Evolutionary conservation across 92 coral and sea anemone species (phyloP).

Genomic region (Bergia puertoricense): DNA sequence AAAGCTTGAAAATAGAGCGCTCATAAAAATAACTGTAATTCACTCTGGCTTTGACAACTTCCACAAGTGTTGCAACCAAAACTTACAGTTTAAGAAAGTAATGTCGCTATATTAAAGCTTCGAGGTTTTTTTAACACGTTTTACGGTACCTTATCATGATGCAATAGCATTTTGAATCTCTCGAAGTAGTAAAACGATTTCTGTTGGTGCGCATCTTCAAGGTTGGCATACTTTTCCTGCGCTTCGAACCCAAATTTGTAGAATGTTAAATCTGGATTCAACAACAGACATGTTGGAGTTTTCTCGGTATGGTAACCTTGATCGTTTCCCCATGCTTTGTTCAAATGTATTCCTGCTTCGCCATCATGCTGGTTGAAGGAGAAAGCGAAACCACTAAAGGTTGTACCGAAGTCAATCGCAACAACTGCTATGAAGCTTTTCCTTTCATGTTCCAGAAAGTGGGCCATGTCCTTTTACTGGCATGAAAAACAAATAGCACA

Average conservation of each 20-base stretch:
- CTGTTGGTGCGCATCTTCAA: conserved; percentile 33
- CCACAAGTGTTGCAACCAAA: too few species aligned
- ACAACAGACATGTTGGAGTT: conserved; percentile 48
- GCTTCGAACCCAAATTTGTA: conserved; percentile 48
- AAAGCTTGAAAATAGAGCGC: too few species aligned
- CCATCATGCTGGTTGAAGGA: conserved; percentile 43
- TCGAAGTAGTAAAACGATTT: conserved; percentile 36
- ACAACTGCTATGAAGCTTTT: conserved; percentile 41
- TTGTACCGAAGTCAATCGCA: conserved; percentile 54
- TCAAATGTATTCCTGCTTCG: conserved; percentile 44
- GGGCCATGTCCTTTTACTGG: neutral
- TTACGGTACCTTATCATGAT: conserved; percentile 35
- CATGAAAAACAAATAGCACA: neutral
- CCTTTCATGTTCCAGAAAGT: neutral
- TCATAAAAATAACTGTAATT: too few species aligned
- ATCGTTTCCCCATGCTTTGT: conserved; percentile 43
- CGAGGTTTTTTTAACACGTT: neutral
- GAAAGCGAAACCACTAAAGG: conserved; percentile 54
- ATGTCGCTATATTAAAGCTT: too few species aligned
- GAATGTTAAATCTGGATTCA: conserved; percentile 46
- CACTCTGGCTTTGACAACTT: too few species aligned
- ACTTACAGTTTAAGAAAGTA: too few species aligned
- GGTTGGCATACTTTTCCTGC: conserved; percentile 28
- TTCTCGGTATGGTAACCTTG: conserved; percentile 39
- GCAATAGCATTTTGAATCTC: conserved; percentile 49